A percentile compares a stretch with the other conserved stretches of the same genome.
Evolutionary conservation across 2,888 invertebrate species (phyloP).

Genomic region (Oscheius sp.): DNA sequence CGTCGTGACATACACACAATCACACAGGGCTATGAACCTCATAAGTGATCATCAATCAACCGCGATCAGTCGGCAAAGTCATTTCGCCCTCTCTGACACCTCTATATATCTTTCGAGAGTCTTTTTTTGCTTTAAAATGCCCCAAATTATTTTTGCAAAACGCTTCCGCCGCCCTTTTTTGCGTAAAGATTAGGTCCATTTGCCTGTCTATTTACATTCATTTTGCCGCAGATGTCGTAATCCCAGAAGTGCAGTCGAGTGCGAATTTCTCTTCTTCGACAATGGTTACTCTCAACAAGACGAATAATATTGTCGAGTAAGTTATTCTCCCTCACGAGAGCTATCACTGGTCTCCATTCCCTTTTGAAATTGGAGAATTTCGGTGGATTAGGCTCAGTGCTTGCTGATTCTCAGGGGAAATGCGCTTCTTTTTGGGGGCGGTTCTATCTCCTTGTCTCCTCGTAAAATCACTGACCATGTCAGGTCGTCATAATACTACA

Average conservation of each 20-base stretch:
- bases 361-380: slow-evolving; percentile 26
- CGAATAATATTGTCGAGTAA: slow-evolving; percentile 15
- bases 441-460: slow-evolving; percentile 9
- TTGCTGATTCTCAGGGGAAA: slow-evolving; percentile 15
- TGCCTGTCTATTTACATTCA: slow-evolving; percentile 24
- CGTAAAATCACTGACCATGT: slow-evolving; percentile 15
- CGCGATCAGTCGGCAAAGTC: not conserved
- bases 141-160: not conserved
- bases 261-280: not conserved
- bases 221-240: slow-evolving; percentile 27
- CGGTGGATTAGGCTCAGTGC: not conserved
- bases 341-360: slow-evolving; percentile 4
- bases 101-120: not conserved
- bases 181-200: slow-evolving; percentile 22
- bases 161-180: not conserved
- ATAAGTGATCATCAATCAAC: slow-evolving; percentile 22
- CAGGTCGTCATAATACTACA: not conserved
- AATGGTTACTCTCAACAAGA: slow-evolving; percentile 17
- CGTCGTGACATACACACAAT: not conserved
- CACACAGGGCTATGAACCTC: not conserved
- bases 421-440: slow-evolving; percentile 18
- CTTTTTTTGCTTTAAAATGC: not conserved
- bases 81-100: slow-evolving; percentile 11
- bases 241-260: slow-evolving; percentile 3
- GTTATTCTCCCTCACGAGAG: not conserved